Percentiles rank a stretch among this genome's conserved stretches.
These are phyloP conservation scores for Hyperoodon ampullatus DNA, from an alignment of 2,113 vertebrate species.

Conservation along the genomic window DNA sequence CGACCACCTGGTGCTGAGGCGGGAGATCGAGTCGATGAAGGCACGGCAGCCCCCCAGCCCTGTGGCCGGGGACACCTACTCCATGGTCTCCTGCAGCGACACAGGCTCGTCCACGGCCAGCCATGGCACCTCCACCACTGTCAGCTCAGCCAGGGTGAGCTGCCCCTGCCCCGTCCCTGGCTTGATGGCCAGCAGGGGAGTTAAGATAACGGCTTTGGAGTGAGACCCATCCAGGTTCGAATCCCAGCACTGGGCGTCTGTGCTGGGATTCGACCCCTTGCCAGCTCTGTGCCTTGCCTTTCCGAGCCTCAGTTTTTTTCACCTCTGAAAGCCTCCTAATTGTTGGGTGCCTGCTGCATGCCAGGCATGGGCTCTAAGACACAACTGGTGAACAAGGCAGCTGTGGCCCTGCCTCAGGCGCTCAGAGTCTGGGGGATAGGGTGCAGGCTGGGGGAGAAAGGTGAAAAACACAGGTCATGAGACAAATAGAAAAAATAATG, in stretches of 20 bases:
- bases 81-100: constrained; percentile 93
- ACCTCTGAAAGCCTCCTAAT: background rate
- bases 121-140: constrained; percentile 95
- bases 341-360: background rate
- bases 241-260: background rate
- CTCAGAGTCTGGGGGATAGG: background rate
- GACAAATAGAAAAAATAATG: background rate
- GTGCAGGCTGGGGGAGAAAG: background rate
- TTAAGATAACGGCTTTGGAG: background rate
- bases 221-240: fast-evolving
- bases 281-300: background rate
- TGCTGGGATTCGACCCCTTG: background rate
- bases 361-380: background rate
- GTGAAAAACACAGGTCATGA: background rate
- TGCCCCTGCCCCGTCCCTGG: background rate
- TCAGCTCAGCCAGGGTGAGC: constrained; percentile 96
- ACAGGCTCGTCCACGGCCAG: constrained; percentile 94
- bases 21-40: constrained; percentile 97
- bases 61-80: constrained; percentile 87
- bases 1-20: constrained; percentile 93
- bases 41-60: constrained; percentile 89
- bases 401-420: background rate
- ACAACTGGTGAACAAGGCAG: background rate
- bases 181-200: background rate
- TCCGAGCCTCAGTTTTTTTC: fast-evolving